Evolutionary conservation across 2,888 invertebrate genomes (phyloP), one percentile per base, ranked within the genome.

Genomic region (Glaucopsyche alexis): DNA sequence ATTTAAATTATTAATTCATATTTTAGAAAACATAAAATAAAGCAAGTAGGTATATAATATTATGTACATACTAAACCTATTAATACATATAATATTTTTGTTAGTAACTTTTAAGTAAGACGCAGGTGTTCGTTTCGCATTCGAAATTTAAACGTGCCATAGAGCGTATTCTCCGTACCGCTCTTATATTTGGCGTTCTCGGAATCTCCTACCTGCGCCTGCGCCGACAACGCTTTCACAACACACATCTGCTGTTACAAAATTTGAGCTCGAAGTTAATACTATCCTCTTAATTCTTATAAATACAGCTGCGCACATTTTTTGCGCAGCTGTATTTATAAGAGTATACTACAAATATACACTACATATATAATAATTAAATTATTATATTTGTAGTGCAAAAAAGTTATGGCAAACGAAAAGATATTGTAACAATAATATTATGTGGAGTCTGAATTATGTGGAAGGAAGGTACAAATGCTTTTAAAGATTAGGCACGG

Each of bases 181-280:
- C 86, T 88, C 91, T 90, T 92, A 91, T 90, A 91, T 91, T 93
- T 87, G 91, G 88, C 85, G 85, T 93, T 91, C 92, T 88, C 80
- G 81, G 91, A 92, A 92, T 83, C 86, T 84, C 87, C 83, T 91
- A 91, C 92, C 91, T 91, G 90, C 86, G 84, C 80, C 80, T 40
- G 49, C 83, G 86, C 29, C 29, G 29, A 29, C 29, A 2, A 75
- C 74, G 81, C 81, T 81, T 80, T 80, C 80, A 80, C 92, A 90
- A 85, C 87, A 85, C 83, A 84, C 90, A 90, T 90, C 90, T 91
- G 89, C 89, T 85, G 84, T 72, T 72, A 29, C 72, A 66, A 72
- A 66, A 38, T 72, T 69, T 49, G 45, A 13, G 47, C 14, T 69
- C 47, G 13, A 49, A 49, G 47, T 38, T 13, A 60, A 69, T 69